Evolutionary conservation across 2,888 invertebrate species (phyloP), one percentile per base, ranked within the genome.

Genomic region (Himalopsyche tibetana): DNA sequence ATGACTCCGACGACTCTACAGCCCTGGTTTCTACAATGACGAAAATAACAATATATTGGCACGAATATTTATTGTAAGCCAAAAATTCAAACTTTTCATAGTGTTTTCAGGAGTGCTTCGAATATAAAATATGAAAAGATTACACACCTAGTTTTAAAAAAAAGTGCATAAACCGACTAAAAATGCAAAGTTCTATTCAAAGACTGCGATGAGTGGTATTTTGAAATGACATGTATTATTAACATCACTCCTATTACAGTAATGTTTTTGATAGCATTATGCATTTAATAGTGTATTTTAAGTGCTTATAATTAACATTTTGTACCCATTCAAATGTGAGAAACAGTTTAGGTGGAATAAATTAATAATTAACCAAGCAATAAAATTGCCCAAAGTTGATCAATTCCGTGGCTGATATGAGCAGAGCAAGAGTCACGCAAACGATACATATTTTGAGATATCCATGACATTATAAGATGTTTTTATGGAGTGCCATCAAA

Each of bases 391-490:
- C 19, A 74, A 38, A 38, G 74, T 28, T 36, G 74, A 74, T 74
- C 38, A 0, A 74, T 74, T 74, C 74, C 19, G 74, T 38, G 74
- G 36, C 74, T 36, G 12, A 74, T 74, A 38, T 12, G 15, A 28
- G 74, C 12, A 15, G 36, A 74, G 28, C 36, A 74, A 74, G 9
- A 19, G 74, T 36, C 74, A 38, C 36, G 74, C 74, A 36, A 74
- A 74, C 74, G 74, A 74, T 74, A 74, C 74, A 74, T 74, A 74
- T 74, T 74, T 74, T 12, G 12, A 74, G 74, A 74, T 12, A 74
- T 74, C 74, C 74, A 74, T 74, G 74, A 74, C 74, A 74, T 74
- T 74, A 36, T 15, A 74, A 74, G 38, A 74, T 36, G 36, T 74
- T 74, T 63, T 74, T 74, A 74, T 74, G 15, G 74, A 74, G 74